These are phyloP conservation scores for Pseudoatta argentina DNA, from an alignment of 1,140 invertebrate genomes.

Conservation along the genomic window DNA sequence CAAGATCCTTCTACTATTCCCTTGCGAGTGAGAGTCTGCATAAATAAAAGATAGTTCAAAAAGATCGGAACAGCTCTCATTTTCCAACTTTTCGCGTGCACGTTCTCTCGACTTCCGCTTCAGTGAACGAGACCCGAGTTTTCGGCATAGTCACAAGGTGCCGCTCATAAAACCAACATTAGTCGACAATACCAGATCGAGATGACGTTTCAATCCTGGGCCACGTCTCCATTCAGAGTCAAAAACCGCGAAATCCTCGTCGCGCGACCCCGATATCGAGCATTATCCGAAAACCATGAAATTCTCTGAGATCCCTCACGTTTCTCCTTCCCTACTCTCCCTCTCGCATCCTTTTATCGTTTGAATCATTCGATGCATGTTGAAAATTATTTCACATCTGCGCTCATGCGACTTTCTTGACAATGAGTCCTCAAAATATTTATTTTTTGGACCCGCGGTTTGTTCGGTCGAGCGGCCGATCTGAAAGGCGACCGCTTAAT, in stretches of 20 bases:
- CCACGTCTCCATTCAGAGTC: constrained; percentile 48
- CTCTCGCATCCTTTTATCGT: constrained; percentile 41
- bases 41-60: constrained; percentile 5
- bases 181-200: constrained; percentile 58
- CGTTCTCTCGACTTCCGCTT: constrained; percentile 46
- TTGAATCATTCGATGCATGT: constrained; percentile 21
- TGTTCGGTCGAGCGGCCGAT: constrained; percentile 63
- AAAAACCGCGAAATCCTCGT: constrained; percentile 71
- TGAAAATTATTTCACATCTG: constrained; percentile 73
- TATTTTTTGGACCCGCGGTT: constrained; percentile 73
- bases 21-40: not conserved
- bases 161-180: constrained; percentile 78
- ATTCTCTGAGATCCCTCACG: not conserved
- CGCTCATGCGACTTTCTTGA: constrained; percentile 58
- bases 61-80: not conserved
- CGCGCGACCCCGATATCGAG: constrained; percentile 38
- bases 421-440: constrained; percentile 82
- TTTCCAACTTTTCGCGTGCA: not conserved
- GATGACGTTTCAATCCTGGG: constrained; percentile 77
- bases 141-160: constrained; percentile 67
- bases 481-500: constrained; percentile 75
- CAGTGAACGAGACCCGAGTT: constrained; percentile 27
- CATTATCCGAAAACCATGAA: constrained; percentile 49
- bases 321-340: too few species aligned
- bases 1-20: not conserved